These are phyloP conservation scores for Scaptomyza polygonia DNA, from an alignment of 2,888 invertebrate genomes.

Conservation along the genomic window DNA sequence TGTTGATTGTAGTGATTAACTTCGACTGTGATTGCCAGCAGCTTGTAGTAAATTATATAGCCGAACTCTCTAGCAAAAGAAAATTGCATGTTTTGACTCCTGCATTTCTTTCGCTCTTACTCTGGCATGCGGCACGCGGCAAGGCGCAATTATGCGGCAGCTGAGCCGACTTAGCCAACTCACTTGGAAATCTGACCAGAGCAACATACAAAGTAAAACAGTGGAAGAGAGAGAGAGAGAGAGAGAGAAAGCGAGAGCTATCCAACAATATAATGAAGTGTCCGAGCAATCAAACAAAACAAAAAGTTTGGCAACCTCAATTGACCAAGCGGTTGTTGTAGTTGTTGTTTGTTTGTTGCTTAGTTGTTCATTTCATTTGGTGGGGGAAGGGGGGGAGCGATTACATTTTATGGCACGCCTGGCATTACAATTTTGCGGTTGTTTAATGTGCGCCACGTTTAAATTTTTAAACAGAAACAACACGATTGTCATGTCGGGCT, in stretches of 20 bases:
- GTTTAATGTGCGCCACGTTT: slow-evolving; percentile 52
- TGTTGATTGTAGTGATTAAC: slow-evolving; percentile 82
- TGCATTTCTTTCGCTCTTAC: slow-evolving; percentile 20
- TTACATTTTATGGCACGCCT: slow-evolving; percentile 60
- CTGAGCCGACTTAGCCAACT: slow-evolving; percentile 78
- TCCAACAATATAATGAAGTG: slow-evolving; percentile 51
- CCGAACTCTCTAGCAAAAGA: slow-evolving; percentile 52
- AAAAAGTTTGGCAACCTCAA: slow-evolving; percentile 42
- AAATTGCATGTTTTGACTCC: slow-evolving; percentile 76
- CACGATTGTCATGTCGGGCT: slow-evolving; percentile 62
- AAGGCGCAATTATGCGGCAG: slow-evolving; percentile 50
- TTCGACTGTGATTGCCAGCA: slow-evolving; percentile 49
- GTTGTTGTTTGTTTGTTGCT: slow-evolving; percentile 21
- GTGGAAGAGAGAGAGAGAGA: not conserved
- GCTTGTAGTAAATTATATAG: slow-evolving; percentile 48
- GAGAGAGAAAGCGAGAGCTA: not conserved
- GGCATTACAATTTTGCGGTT: slow-evolving; percentile 65
- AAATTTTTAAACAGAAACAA: slow-evolving; percentile 45
- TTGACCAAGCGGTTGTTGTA: slow-evolving; percentile 42
- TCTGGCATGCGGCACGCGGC: slow-evolving; percentile 60
- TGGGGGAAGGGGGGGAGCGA: slow-evolving; percentile 32
- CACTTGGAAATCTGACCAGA: slow-evolving; percentile 70
- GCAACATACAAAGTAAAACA: not conserved
- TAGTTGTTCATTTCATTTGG: slow-evolving; percentile 9
- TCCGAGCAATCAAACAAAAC: slow-evolving; percentile 52